Evolutionary conservation across 2,888 invertebrate genomes (phyloP), one percentile per base, ranked within the genome.

Genomic region (Lithophane semibrunnea): DNA sequence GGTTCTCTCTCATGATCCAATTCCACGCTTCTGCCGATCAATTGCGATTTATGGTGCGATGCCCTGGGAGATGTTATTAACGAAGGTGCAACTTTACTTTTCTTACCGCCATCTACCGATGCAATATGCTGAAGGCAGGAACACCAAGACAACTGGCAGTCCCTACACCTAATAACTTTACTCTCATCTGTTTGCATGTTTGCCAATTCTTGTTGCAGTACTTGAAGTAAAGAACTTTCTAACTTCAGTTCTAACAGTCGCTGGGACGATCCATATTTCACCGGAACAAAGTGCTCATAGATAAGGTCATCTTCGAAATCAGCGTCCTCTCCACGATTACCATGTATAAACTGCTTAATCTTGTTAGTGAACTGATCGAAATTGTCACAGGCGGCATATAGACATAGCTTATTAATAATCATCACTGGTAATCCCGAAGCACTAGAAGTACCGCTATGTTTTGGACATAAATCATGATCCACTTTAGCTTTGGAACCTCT

Each of bases 371-470:
- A 95, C 67, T 90, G 84, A 60, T 94, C 91, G 44, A 95, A 92
- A 84, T 95, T 95, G 76, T 96, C 94, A 74, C 96, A 96, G 44
- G 94, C 94, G 0, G 95, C 92, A 81, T 96, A 96, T 21, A 96
- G 91, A 65, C 89, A 94, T 77, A 89, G 90, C 79, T 95, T 94
- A 84, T 96, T 96, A 29, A 96, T 89, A 5, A 96, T 89, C 24
- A 96, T 90, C 1, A 94, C 95, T 3, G 96, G 96, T 3, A 96
- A 79, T 66, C 93, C 93, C 0, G 94, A 93, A 5, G 93, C 90
- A 79, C 93, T 95, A 5, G 94, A 94, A 0, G 92, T 93, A 73
- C 42, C 56, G 24, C 92, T 93, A 84, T 93, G 93, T 80, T 93
- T 92, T 0, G 94, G 94, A 81, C 94, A 96, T 1, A 95, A 90